Base-by-base conservation (phyloP, 2,113 vertebrate species). In the Antennarius striatus region DNA sequence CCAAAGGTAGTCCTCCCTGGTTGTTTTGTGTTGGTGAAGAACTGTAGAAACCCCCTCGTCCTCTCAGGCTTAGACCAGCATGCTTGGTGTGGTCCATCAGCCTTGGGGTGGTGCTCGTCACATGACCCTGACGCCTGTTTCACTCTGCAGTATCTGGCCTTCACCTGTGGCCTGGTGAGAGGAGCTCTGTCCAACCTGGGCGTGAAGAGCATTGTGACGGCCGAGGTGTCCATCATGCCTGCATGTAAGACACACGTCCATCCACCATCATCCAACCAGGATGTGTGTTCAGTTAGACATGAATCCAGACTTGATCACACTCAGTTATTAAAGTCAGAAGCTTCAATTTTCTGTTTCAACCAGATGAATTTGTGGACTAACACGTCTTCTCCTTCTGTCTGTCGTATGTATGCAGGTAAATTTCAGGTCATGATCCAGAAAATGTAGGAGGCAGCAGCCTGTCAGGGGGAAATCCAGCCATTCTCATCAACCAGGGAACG, bases 371-470 rank as follows among this genome's bases (percentile, higher is more conserved):
- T 45, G 8, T 45, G 43, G 12, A 11, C 9, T 45, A 45, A 13
- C 11, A 10, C 28, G 16, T 11, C 9, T 4, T 10, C 22, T 43
- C 56, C 9, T 71, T 42, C 4, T 69, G 55, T 65, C 2, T 69
- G 2, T 70, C 22, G 22, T 22, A 22, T 22, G 48, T 81, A 82
- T 85, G 49, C 86, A 98, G 96, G 96, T 91, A 98, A 98, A 95
- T 98, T 98, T 91, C 96, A 98, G 86, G 95, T 98, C 80, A 98
- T 98, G 96, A 98, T 98, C 88, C 96, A 98, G 94, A 98, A 98
- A 88, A 90, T 94, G 63, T 96, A 95, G 83, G 62, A 16, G 72
- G 39, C 10, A 61, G 15, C 75, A 43, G 63, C 56, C 49, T 48
- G 54, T 6, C 16, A 67, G 29, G 71, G 57, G 47, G 46, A 61